Percentiles rank a stretch among this genome's conserved stretches.
These are phyloP conservation scores for Fabriciana adippe DNA, from an alignment of 2,888 invertebrate species.

Conservation along the genomic window DNA sequence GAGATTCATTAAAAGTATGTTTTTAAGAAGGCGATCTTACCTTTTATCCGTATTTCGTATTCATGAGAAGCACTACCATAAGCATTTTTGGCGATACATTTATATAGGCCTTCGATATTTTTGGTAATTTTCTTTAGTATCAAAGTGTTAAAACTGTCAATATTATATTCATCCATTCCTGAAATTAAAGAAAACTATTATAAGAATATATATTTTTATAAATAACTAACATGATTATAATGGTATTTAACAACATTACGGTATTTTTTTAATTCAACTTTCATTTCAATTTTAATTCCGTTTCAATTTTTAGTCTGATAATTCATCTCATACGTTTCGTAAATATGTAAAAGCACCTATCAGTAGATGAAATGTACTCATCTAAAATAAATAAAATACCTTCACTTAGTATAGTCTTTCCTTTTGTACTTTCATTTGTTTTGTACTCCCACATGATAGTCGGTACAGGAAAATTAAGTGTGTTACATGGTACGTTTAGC, in stretches of 20 bases:
- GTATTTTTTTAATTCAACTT: too few relatives aligned
- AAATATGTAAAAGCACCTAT: too few relatives aligned
- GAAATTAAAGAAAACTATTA: neutral
- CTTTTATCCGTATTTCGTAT: constrained; percentile 2
- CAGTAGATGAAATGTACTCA: too few relatives aligned
- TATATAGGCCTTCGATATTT: neutral
- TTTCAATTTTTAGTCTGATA: too few relatives aligned
- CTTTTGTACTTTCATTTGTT: too few relatives aligned
- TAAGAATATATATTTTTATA: constrained; percentile 1
- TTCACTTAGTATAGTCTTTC: neutral
- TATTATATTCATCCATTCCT: neutral
- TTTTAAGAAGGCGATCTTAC: neutral
- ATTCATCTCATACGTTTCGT: too few relatives aligned
- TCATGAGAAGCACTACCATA: neutral
- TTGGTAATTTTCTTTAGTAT: constrained; percentile 9
- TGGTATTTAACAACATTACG: neutral
- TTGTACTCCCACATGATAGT: constrained; percentile 7
- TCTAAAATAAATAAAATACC: neutral
- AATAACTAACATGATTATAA: neutral
- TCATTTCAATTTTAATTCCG: too few relatives aligned
- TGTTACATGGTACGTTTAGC: neutral
- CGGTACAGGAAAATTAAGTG: neutral
- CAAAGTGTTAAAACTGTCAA: neutral
- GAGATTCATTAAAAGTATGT: too few relatives aligned
- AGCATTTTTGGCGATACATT: neutral